Conservation (phyloP, 2,113 vertebrate genomes). For the Serilophus lunatus region DNA sequence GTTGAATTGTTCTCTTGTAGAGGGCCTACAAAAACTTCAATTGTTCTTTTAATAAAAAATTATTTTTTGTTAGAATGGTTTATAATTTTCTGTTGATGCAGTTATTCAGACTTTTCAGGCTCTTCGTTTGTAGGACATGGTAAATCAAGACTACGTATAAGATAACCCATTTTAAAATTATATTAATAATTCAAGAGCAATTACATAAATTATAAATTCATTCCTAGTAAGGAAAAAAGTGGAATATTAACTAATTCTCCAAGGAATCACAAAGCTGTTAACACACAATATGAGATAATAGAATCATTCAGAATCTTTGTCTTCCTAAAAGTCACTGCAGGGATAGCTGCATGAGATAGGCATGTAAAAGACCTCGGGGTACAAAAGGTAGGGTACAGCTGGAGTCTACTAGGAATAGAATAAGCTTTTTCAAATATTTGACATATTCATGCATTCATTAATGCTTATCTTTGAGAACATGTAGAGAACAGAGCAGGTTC, state of each 20-base stretch:
- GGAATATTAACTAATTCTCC: not conserved
- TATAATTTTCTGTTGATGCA: not conserved
- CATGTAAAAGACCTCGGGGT: not conserved
- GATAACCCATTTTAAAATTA: not conserved
- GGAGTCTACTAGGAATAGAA: not conserved
- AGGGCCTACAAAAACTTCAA: not conserved
- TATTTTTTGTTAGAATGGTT: not conserved
- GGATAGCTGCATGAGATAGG: not conserved
- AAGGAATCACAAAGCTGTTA: not conserved
- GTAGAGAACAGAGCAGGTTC: not conserved
- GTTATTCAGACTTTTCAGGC: not conserved
- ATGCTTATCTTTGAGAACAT: not conserved
- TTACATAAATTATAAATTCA: not conserved
- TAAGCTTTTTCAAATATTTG: not conserved
- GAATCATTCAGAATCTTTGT: not conserved
- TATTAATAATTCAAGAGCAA: not conserved
- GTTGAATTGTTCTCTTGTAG: not conserved
- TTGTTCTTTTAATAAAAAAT: not conserved
- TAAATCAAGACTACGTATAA: not conserved
- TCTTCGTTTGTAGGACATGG: not conserved
- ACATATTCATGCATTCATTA: not conserved
- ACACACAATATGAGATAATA: not conserved
- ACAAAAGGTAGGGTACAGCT: not conserved
- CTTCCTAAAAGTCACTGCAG: not conserved
- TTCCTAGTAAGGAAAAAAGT: not conserved